phyloP scores from a whole-genome alignment of 2,888 invertebrate genomes.

The Cheilosia pagana region DNA sequence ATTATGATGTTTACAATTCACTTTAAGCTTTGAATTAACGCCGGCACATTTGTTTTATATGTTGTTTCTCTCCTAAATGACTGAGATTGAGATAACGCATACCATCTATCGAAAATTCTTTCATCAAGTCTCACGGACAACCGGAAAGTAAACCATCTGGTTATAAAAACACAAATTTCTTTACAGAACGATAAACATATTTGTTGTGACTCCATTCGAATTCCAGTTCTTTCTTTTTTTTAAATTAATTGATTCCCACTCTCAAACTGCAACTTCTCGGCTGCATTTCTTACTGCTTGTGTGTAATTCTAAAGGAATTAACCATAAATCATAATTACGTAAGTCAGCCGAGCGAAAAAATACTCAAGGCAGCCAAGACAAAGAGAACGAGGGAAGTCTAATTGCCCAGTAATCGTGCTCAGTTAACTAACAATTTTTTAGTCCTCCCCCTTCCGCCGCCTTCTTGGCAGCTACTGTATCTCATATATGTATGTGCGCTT shows the following conservation, averaged over 20 bases:
- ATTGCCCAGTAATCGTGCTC: constrained; percentile 69
- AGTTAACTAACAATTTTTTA: constrained; percentile 40
- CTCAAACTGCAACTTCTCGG: background rate
- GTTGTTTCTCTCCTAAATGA: no score
- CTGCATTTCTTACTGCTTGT: background rate
- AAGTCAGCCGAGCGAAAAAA: constrained; percentile 29
- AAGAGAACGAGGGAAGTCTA: constrained; percentile 19
- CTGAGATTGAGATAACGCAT: no score
- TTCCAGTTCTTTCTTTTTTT: background rate
- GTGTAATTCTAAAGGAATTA: constrained; percentile 37
- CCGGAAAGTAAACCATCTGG: background rate
- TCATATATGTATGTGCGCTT: constrained; percentile 2
- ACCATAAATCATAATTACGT: constrained; percentile 68
- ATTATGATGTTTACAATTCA: no score
- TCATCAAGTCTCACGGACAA: no score
- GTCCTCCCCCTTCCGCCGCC: background rate
- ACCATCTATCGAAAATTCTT: no score
- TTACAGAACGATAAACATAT: background rate
- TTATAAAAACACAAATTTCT: background rate
- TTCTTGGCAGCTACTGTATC: background rate
- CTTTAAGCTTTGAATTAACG: no score
- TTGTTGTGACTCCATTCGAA: background rate
- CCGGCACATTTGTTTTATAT: no score
- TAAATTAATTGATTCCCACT: constrained; percentile 7
- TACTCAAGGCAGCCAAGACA: constrained; percentile 3